Conservation (phyloP, 2,797 vertebrate species). For the Aldrovandia affinis region DNA sequence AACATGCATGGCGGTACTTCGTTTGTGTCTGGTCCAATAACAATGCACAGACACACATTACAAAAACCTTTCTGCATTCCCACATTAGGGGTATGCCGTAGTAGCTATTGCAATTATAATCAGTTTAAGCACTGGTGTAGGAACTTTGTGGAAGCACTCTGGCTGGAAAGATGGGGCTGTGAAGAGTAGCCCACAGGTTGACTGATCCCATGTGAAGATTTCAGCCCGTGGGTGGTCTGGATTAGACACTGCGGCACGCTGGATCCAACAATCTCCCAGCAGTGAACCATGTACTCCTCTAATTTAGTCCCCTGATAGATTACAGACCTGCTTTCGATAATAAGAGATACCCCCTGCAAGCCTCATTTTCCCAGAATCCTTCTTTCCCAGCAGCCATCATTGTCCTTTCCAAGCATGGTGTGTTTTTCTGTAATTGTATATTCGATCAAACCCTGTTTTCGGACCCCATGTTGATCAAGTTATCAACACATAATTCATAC, state of each 20-base stretch:
- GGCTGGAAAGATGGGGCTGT: neutral
- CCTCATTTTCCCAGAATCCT: neutral
- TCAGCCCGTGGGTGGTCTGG: neutral
- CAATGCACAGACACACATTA: neutral
- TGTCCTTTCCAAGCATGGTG: neutral
- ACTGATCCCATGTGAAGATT: neutral
- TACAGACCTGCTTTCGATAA: neutral
- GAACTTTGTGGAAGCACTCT: neutral
- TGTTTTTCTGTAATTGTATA: neutral
- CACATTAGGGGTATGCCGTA: neutral
- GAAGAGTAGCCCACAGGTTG: neutral
- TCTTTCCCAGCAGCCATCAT: neutral
- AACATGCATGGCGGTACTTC: neutral
- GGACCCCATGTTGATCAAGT: neutral
- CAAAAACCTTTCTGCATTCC: neutral
- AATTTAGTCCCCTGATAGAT: slow-evolving; percentile 7
- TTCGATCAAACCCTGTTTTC: neutral
- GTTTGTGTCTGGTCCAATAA: neutral
- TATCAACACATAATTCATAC: neutral
- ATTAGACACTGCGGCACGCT: neutral
- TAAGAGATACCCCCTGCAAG: neutral
- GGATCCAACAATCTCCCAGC: slow-evolving; percentile 1
- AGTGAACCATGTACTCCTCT: neutral
- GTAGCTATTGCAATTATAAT: neutral
- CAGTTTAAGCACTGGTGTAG: neutral